These are phyloP conservation scores for Rhaphigaster nebulosa DNA, from an alignment of 2,888 invertebrate genomes.

Conservation along the genomic window DNA sequence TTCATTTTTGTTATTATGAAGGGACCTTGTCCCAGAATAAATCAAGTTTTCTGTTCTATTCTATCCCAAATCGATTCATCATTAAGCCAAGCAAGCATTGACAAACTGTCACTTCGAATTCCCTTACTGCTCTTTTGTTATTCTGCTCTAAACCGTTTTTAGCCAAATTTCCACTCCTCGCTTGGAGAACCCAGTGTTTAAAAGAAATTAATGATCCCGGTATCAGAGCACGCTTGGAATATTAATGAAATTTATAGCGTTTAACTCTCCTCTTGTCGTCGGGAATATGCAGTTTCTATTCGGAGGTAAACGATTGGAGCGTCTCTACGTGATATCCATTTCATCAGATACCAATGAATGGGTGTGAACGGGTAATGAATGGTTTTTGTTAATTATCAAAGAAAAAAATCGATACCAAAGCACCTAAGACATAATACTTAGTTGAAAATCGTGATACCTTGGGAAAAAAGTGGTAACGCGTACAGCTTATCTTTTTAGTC, in stretches of 20 bases:
- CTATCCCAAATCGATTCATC: too few species aligned
- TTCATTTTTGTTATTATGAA: too few species aligned
- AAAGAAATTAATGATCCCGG: background rate
- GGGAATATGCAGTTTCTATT: background rate
- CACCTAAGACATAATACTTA: too few species aligned
- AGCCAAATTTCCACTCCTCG: background rate
- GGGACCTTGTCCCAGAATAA: too few species aligned
- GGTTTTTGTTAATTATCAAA: background rate
- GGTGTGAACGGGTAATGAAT: background rate
- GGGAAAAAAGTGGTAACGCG: too few species aligned
- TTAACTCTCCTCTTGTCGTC: background rate
- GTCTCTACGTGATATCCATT: background rate
- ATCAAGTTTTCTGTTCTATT: too few species aligned
- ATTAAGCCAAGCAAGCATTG: too few species aligned
- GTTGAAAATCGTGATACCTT: too few species aligned
- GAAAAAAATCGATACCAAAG: background rate
- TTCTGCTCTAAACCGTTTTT: background rate
- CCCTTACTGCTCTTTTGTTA: too few species aligned
- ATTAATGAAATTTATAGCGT: constrained; percentile 10
- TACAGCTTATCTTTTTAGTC: too few species aligned
- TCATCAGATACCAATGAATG: background rate
- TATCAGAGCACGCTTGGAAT: background rate
- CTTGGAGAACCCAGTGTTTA: background rate
- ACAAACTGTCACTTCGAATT: too few species aligned
- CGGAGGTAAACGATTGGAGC: background rate